Conservation (phyloP, 2,113 vertebrate species). For the Chroicocephalus ridibundus region DNA sequence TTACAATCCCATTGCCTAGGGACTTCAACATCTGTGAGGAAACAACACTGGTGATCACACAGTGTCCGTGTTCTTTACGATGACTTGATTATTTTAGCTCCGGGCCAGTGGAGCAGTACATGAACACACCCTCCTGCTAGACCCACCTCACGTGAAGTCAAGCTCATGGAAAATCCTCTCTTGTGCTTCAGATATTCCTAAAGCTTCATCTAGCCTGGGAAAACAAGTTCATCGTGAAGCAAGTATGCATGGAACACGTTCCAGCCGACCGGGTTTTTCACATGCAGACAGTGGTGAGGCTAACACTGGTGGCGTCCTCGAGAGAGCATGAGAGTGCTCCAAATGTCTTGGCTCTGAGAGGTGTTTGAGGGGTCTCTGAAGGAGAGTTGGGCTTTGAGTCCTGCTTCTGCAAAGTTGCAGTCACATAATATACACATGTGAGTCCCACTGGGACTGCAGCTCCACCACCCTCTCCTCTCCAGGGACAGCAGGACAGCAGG, state of each 20-base stretch:
- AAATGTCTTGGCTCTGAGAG: not conserved
- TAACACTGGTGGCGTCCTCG: not conserved
- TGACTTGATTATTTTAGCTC: not conserved
- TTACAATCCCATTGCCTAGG: not conserved
- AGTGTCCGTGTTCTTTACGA: not conserved
- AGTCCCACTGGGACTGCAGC: not conserved
- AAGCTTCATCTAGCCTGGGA: not conserved
- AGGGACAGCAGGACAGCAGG: not conserved
- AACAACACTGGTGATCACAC: not conserved
- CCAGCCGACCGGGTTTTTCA: not conserved
- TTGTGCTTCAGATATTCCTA: not conserved
- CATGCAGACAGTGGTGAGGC: not conserved
- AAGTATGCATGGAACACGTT: not conserved
- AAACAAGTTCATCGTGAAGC: not conserved
- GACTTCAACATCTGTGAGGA: slow-evolving; percentile 36
- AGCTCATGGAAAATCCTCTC: not conserved
- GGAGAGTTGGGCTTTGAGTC: not conserved
- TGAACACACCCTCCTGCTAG: not conserved
- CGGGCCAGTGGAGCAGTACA: not conserved
- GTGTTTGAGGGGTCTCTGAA: not conserved
- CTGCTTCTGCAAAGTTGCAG: not conserved
- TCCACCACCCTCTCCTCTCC: not conserved
- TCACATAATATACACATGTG: fast-evolving
- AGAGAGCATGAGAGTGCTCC: not conserved
- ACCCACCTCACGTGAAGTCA: not conserved